Percentiles rank a stretch among this genome's conserved stretches.
Conservation (phyloP, 1,140 invertebrate species). For the Zophobas morio region DNA sequence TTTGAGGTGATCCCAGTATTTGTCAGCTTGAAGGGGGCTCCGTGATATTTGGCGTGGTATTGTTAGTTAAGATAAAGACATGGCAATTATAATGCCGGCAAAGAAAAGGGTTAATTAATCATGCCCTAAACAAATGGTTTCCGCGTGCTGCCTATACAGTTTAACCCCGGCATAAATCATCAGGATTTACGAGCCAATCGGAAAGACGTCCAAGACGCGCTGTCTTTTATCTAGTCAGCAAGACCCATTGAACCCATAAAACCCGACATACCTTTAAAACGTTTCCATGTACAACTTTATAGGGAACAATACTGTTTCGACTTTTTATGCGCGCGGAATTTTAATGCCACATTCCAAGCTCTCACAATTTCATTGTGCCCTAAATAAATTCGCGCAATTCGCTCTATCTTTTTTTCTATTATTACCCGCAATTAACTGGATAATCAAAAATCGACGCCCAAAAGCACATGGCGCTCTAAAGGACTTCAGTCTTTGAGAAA, state of each 20-base stretch:
- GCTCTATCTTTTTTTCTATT: slow-evolving; percentile 8
- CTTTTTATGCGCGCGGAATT: slow-evolving; percentile 33
- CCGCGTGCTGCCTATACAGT: slow-evolving; percentile 49
- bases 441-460: not conserved
- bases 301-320: slow-evolving; percentile 43
- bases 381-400: slow-evolving; percentile 2
- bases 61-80: slow-evolving; percentile 50
- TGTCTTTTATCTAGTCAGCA: slow-evolving; percentile 52
- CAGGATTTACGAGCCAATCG: slow-evolving; percentile 48
- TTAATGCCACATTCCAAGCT: slow-evolving; percentile 33
- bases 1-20: slow-evolving; percentile 45
- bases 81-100: slow-evolving; percentile 45
- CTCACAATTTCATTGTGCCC: slow-evolving; percentile 24
- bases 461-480: not conserved
- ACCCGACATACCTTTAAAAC: slow-evolving; percentile 41
- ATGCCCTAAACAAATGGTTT: slow-evolving; percentile 50
- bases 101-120: slow-evolving; percentile 49
- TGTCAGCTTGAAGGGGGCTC: slow-evolving; percentile 40
- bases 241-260: slow-evolving; percentile 49
- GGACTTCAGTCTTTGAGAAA: not conserved
- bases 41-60: slow-evolving; percentile 45
- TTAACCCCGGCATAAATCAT: slow-evolving; percentile 49
- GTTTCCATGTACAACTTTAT: slow-evolving; percentile 45
- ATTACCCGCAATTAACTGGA: slow-evolving; percentile 6
- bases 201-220: slow-evolving; percentile 44